phyloP scores from a whole-genome alignment of 2,888 invertebrate genomes.

The Melitaea athalia region DNA sequence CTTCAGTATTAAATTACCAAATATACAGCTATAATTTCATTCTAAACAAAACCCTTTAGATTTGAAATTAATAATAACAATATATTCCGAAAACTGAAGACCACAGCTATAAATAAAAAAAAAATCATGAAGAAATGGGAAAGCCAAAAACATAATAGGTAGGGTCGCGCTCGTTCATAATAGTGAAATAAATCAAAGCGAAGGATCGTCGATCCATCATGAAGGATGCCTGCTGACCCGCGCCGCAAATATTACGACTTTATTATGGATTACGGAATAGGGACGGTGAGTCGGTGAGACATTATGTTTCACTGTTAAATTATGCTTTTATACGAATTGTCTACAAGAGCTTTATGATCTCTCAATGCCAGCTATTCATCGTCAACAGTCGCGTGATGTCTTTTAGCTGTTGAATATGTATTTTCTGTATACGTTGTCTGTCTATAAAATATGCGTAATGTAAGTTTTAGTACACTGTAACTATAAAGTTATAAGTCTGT shows the following conservation, averaged over 20 bases:
- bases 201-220: slow-evolving; percentile 57
- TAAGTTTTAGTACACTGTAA: too few species aligned
- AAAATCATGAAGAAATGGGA: slow-evolving; percentile 25
- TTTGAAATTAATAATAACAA: background rate
- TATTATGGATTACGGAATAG: slow-evolving; percentile 51
- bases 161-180: slow-evolving; percentile 25
- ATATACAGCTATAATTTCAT: too few species aligned
- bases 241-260: slow-evolving; percentile 52
- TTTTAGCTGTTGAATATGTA: too few species aligned
- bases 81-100: background rate
- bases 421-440: too few species aligned
- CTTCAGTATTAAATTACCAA: too few species aligned
- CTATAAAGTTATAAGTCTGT: too few species aligned
- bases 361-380: too few species aligned
- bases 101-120: slow-evolving; percentile 23
- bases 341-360: background rate
- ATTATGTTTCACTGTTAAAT: slow-evolving; percentile 21
- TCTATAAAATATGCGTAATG: too few species aligned
- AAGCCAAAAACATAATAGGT: slow-evolving; percentile 25
- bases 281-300: slow-evolving; percentile 24
- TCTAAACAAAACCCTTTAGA: too few species aligned
- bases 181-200: slow-evolving; percentile 57
- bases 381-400: too few species aligned
- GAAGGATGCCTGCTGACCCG: slow-evolving; percentile 42
- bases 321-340: background rate